These are phyloP conservation scores for Fistularia tabacaria DNA, from an alignment of 2,797 vertebrate genomes.

Conservation along the genomic window DNA sequence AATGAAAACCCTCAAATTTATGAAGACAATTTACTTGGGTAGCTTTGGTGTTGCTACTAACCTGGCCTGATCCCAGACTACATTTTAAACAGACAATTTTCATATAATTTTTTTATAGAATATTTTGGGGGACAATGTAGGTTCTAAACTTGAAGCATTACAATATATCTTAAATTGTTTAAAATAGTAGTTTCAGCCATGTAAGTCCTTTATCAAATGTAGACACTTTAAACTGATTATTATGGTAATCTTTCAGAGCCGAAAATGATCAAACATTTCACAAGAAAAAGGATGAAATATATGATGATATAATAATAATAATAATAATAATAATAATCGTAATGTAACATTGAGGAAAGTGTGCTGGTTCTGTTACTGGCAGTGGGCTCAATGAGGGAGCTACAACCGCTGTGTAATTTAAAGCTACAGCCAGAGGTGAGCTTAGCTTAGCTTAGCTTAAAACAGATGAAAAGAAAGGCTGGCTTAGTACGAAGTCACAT, in stretches of 20 bases:
- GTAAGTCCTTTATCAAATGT: no score
- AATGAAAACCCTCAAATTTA: slow-evolving; percentile 43
- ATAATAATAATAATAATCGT: neutral
- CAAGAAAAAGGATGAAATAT: no score
- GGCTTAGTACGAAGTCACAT: no score
- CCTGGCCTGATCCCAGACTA: slow-evolving; percentile 27
- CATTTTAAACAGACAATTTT: slow-evolving; percentile 7
- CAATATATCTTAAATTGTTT: no score
- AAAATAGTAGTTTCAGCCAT: no score
- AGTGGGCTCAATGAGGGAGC: neutral
- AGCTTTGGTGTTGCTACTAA: slow-evolving; percentile 72
- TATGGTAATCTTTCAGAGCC: no score
- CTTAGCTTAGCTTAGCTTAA: slow-evolving; percentile 9
- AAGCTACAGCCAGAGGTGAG: neutral
- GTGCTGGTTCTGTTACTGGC: neutral
- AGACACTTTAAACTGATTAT: no score
- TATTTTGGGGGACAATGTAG: no score
- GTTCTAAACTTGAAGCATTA: no score
- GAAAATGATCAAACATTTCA: no score
- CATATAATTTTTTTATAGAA: slow-evolving; percentile 2
- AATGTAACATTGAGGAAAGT: slow-evolving; percentile 1
- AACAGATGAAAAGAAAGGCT: no score
- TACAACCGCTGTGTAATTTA: neutral
- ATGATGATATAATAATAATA: neutral
- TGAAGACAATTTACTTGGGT: slow-evolving; percentile 64